These are phyloP conservation scores for Lucinisca nassula DNA, from an alignment of 2,888 invertebrate genomes.

Conservation along the genomic window DNA sequence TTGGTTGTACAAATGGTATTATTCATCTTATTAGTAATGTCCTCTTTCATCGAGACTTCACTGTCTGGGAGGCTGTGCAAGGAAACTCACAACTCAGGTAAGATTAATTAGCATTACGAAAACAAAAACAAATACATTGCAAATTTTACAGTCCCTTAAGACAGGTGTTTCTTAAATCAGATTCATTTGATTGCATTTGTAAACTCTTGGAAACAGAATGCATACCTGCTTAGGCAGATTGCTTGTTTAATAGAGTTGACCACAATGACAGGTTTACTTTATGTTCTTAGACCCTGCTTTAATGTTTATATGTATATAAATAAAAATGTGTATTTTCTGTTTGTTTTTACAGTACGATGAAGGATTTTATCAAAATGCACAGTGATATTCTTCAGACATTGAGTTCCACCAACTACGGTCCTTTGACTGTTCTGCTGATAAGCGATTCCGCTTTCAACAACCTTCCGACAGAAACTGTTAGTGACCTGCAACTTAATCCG, in stretches of 20 bases:
- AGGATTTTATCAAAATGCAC: conserved; percentile 24
- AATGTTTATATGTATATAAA: too few species aligned
- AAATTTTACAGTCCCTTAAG: too few species aligned
- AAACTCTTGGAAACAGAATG: too few species aligned
- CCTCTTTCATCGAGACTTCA: conserved; percentile 76
- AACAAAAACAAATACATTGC: too few species aligned
- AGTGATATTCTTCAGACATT: conserved; percentile 37
- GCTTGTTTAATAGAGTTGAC: too few species aligned
- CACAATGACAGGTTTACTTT: too few species aligned
- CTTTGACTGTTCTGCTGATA: conserved; percentile 73
- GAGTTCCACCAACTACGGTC: conserved; percentile 46
- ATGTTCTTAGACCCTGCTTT: too few species aligned
- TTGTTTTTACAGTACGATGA: conserved; percentile 55
- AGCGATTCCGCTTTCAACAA: conserved; percentile 65
- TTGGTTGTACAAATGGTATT: conserved; percentile 83
- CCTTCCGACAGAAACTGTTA: conserved; percentile 55
- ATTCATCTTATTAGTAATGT: conserved; percentile 81
- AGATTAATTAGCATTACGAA: too few species aligned
- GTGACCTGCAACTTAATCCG: conserved; percentile 43
- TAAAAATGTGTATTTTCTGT: background rate
- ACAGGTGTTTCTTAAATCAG: too few species aligned
- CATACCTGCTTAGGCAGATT: too few species aligned
- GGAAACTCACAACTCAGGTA: conserved; percentile 78
- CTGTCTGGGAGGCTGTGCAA: conserved; percentile 80
- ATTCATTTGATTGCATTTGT: too few species aligned